These are phyloP conservation scores for Centropus bengalensis DNA, from an alignment of 2,113 vertebrate species.

Conservation along the genomic window DNA sequence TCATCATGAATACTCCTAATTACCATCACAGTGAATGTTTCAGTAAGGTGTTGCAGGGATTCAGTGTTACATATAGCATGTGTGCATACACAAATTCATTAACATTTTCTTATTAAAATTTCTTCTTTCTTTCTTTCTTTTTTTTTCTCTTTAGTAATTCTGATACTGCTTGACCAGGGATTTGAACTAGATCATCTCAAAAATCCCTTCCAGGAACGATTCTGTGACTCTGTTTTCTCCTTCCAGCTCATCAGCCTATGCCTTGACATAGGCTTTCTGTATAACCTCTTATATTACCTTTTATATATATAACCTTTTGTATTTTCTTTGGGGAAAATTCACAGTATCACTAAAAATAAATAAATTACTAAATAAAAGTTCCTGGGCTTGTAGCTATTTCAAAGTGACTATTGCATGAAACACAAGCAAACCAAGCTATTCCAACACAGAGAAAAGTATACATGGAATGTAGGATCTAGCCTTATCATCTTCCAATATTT, in stretches of 20 bases:
- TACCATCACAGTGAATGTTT: neutral
- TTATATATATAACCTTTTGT: too few relatives aligned
- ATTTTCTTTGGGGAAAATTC: too few relatives aligned
- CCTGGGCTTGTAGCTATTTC: neutral
- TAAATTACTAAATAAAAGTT: too few relatives aligned
- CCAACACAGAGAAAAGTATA: neutral
- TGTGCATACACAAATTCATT: neutral
- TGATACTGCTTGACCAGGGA: too few relatives aligned
- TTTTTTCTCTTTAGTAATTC: neutral
- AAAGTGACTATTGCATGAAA: neutral
- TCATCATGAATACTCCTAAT: constrained; percentile 8
- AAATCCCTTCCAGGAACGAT: too few relatives aligned
- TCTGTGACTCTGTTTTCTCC: too few relatives aligned
- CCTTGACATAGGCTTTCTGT: too few relatives aligned
- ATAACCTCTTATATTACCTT: too few relatives aligned
- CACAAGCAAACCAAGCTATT: neutral
- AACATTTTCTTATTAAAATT: constrained; percentile 9
- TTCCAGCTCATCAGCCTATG: too few relatives aligned
- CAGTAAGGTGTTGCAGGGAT: neutral
- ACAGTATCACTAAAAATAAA: too few relatives aligned
- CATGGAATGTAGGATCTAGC: neutral
- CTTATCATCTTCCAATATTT: neutral
- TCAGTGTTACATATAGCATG: neutral
- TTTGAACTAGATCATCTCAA: too few relatives aligned
- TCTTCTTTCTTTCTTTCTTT: neutral